Percentiles rank a stretch among this genome's conserved stretches.
These are phyloP conservation scores for Dusona sp. DNA, from an alignment of 2,888 invertebrate species.

Conservation along the genomic window DNA sequence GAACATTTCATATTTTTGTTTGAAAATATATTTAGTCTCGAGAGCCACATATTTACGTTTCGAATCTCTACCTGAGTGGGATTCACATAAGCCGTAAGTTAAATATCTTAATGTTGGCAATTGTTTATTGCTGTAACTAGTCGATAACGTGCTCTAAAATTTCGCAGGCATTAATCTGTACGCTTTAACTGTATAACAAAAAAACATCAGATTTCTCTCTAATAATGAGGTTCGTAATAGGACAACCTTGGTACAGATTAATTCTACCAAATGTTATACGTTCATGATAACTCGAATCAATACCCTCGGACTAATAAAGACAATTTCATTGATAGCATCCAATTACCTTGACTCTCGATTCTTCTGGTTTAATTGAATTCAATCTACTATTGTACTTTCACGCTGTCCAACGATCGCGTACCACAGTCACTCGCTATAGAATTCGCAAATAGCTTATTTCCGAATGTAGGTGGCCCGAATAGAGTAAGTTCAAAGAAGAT, in stretches of 20 bases:
- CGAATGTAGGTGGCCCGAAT: conserved; percentile 5
- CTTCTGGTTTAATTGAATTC: conserved; percentile 41
- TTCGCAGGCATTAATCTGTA: too few species aligned
- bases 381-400: conserved; percentile 42
- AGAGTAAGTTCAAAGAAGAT: conserved; percentile 10
- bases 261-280: neutral
- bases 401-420: conserved; percentile 46
- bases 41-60: too few species aligned
- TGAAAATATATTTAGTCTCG: too few species aligned
- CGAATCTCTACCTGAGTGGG: too few species aligned
- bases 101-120: too few species aligned
- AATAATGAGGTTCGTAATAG: too few species aligned
- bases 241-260: neutral
- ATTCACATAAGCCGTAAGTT: too few species aligned
- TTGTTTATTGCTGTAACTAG: too few species aligned
- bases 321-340: conserved; percentile 14
- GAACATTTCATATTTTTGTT: too few species aligned
- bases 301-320: conserved; percentile 10
- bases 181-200: too few species aligned
- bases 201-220: too few species aligned
- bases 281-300: neutral
- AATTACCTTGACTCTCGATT: conserved; percentile 21
- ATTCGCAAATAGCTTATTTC: conserved; percentile 29
- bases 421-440: conserved; percentile 24
- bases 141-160: too few species aligned